phyloP scores from a whole-genome alignment of 2,888 invertebrate species.

The Leistus spinibarbis region DNA sequence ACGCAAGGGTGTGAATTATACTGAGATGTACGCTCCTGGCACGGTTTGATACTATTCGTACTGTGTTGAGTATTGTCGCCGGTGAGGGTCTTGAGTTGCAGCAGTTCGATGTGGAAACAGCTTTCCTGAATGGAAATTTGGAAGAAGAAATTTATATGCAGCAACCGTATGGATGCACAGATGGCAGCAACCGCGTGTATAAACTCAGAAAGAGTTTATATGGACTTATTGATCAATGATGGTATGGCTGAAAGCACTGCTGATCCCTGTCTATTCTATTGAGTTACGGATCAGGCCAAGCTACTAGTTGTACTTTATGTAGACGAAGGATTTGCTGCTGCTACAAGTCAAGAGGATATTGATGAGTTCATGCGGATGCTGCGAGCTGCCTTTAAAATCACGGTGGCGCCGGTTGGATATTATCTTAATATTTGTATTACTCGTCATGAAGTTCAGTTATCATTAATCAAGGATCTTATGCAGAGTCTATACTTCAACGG shows the following conservation, averaged over 20 bases:
- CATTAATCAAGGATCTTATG: neutral
- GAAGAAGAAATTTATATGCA: constrained; percentile 48
- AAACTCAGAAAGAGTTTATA: constrained; percentile 47
- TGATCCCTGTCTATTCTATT: constrained; percentile 46
- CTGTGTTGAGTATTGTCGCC: constrained; percentile 43
- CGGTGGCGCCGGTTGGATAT: constrained; percentile 4
- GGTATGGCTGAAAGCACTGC: constrained; percentile 19
- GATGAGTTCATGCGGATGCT: constrained; percentile 34
- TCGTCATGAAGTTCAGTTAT: constrained; percentile 7
- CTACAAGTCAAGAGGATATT: constrained; percentile 21
- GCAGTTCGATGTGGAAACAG: constrained; percentile 47
- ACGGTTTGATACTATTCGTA: constrained; percentile 44
- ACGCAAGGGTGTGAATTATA: constrained; percentile 43
- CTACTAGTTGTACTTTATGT: constrained; percentile 45
- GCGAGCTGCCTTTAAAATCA: constrained; percentile 20
- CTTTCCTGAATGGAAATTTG: constrained; percentile 47
- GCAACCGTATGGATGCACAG: constrained; percentile 47
- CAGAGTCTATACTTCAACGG: neutral
- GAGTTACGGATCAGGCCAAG: constrained; percentile 25
- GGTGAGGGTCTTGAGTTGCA: constrained; percentile 38
- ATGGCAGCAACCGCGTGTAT: constrained; percentile 45
- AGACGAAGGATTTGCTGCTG: constrained; percentile 46
- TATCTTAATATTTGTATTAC: constrained; percentile 39
- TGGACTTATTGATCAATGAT: constrained; percentile 44
- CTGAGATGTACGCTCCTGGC: constrained; percentile 46